Percentiles rank a stretch among this genome's conserved stretches.
Evolutionary conservation across 2,797 vertebrate genomes (phyloP).

Genomic region (Taenioides sp.): DNA sequence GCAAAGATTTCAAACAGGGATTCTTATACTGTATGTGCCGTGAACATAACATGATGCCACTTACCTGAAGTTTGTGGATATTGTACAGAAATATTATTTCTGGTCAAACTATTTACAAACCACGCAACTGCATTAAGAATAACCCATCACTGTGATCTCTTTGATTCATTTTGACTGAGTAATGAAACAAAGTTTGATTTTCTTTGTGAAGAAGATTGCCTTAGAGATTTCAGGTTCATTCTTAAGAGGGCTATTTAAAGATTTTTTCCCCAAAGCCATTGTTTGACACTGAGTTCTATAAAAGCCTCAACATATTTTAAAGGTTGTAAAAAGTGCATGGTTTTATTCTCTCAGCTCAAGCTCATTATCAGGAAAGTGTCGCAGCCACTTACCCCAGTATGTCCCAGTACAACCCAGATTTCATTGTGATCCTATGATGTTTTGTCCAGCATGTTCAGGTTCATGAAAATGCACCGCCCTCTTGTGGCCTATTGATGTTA

Average conservation of each 20-base stretch:
- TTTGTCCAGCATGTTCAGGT: slow-evolving; percentile 46
- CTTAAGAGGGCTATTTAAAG: slow-evolving; percentile 73
- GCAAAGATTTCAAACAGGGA: neutral
- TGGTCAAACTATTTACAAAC: slow-evolving; percentile 27
- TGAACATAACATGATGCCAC: neutral
- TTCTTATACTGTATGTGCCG: neutral
- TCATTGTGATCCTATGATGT: slow-evolving; percentile 22
- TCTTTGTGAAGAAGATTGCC: slow-evolving; percentile 68
- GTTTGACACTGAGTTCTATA: slow-evolving; percentile 38
- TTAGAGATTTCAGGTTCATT: slow-evolving; percentile 78
- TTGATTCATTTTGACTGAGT: slow-evolving; percentile 40
- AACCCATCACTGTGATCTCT: slow-evolving; percentile 61
- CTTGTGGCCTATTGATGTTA: slow-evolving; percentile 54
- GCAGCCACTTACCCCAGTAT: slow-evolving; percentile 13
- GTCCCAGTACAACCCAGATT: slow-evolving; percentile 8
- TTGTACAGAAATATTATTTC: slow-evolving; percentile 9
- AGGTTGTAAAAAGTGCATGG: slow-evolving; percentile 39
- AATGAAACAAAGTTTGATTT: slow-evolving; percentile 47
- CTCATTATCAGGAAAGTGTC: slow-evolving; percentile 4
- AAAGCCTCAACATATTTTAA: slow-evolving; percentile 29
- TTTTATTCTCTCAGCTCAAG: slow-evolving; percentile 29
- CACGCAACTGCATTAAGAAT: slow-evolving; percentile 24
- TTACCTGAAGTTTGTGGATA: neutral
- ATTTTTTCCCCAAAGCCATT: slow-evolving; percentile 56
- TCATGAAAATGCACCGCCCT: slow-evolving; percentile 38